Conservation (phyloP, 2,797 vertebrate species). For the Syngnathus acus region DNA sequence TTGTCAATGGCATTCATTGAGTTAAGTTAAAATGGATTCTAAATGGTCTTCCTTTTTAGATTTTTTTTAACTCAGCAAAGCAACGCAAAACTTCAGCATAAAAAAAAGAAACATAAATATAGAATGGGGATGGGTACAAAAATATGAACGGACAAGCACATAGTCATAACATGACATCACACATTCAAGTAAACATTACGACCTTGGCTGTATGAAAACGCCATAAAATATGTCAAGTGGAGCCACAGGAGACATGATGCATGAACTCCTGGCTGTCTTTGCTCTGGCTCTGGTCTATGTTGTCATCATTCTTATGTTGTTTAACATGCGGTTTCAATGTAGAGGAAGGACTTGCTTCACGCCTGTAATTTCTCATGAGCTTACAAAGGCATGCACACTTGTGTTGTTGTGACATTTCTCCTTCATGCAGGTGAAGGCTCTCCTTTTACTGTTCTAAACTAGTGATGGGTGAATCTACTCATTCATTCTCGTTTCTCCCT, state of each 20-base stretch:
- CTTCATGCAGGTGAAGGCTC: not conserved
- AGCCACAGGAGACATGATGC: not conserved
- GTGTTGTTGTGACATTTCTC: not conserved
- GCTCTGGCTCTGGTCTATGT: not conserved
- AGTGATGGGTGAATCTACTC: not conserved
- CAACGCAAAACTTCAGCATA: not conserved
- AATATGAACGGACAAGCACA: not conserved
- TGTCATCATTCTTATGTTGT: not conserved
- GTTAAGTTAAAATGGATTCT: not conserved
- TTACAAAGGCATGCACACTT: not conserved
- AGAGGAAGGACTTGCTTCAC: not conserved
- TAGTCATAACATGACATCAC: not conserved
- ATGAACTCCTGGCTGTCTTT: not conserved
- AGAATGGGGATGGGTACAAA: not conserved
- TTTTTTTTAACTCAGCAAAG: not conserved
- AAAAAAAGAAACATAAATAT: not conserved
- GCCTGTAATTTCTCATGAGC: not conserved
- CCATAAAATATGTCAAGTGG: not conserved
- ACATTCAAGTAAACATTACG: not conserved
- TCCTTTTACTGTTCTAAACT: not conserved
- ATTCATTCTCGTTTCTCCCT: not conserved
- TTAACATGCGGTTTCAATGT: no score
- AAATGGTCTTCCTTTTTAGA: slow-evolving; percentile 1
- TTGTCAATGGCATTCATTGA: no score
- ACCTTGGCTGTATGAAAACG: not conserved